Conservation (phyloP, 1,140 invertebrate genomes). For the Ceratitis capitata region DNA sequence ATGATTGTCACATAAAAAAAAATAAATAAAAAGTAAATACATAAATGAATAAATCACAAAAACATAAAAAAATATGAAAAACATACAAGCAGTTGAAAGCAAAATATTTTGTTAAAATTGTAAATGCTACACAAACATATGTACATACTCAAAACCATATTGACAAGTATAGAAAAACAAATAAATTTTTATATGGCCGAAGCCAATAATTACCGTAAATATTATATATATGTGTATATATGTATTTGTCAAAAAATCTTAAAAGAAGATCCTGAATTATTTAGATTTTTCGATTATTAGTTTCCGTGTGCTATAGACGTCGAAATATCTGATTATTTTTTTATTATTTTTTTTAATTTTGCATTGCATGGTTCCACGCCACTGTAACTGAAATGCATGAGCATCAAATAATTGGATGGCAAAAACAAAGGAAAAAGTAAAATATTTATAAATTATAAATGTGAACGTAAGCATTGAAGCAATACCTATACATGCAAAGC, state of each 20-base stretch:
- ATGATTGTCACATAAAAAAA: not conserved
- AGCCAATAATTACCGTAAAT: too few relatives aligned
- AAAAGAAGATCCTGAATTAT: too few relatives aligned
- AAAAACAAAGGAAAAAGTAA: not conserved
- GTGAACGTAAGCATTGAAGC: not conserved
- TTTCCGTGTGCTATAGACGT: not conserved
- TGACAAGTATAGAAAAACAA: too few relatives aligned
- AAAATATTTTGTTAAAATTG: not conserved
- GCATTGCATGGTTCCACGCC: not conserved
- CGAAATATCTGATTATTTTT: too few relatives aligned
- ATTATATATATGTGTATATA: too few relatives aligned
- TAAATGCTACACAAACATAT: not conserved
- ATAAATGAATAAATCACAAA: not conserved
- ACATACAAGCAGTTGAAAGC: not conserved
- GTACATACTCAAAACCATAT: too few relatives aligned
- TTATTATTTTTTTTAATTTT: too few relatives aligned
- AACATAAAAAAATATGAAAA: not conserved
- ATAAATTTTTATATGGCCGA: too few relatives aligned
- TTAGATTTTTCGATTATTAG: not conserved
- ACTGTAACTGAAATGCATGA: not conserved
- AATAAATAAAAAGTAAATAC: not conserved
- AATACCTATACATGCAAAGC: not conserved
- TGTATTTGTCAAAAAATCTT: not conserved
- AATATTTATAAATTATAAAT: not conserved
- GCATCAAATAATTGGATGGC: not conserved